Evolutionary conservation across 1,140 invertebrate genomes (phyloP).

Genomic region (Pectinophora gossypiella): DNA sequence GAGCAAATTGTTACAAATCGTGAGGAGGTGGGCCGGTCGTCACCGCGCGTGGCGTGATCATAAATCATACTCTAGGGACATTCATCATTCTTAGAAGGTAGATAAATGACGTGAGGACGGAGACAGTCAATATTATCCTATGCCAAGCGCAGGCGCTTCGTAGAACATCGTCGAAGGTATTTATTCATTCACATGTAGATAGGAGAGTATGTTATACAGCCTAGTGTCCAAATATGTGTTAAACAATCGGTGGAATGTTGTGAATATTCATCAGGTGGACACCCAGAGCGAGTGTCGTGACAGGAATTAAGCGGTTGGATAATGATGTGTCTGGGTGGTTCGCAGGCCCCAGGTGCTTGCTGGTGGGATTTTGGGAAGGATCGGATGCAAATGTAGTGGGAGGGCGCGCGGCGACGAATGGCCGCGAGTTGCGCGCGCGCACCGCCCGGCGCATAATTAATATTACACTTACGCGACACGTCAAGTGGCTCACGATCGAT

Average conservation of each 20-base stretch:
- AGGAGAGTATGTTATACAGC: constrained; percentile 26
- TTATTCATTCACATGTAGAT: constrained; percentile 67
- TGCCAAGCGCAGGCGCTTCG: constrained; percentile 46
- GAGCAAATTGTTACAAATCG: constrained; percentile 75
- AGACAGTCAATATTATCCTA: constrained; percentile 72
- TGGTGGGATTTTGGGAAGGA: constrained; percentile 62
- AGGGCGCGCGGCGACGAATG: constrained; percentile 69
- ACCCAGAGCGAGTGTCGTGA: constrained; percentile 66
- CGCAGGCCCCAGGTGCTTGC: constrained; percentile 48
- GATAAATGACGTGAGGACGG: constrained; percentile 67
- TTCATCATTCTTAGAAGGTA: constrained; percentile 72
- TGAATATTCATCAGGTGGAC: constrained; percentile 72
- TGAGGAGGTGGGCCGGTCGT: constrained; percentile 68
- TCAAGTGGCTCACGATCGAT: constrained; percentile 64
- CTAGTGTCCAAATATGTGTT: constrained; percentile 68
- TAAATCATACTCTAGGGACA: constrained; percentile 67
- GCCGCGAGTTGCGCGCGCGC: constrained; percentile 51
- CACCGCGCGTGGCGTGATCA: constrained; percentile 61
- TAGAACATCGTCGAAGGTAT: constrained; percentile 45
- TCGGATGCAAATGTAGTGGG: constrained; percentile 61
- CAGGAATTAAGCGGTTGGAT: constrained; percentile 62
- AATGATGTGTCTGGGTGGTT: constrained; percentile 64
- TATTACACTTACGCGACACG: constrained; percentile 59
- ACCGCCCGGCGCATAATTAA: constrained; percentile 62
- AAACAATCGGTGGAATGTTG: constrained; percentile 66